Evolutionary conservation across 2,797 vertebrate genomes (phyloP).

Genomic region (Nyctibius grandis): DNA sequence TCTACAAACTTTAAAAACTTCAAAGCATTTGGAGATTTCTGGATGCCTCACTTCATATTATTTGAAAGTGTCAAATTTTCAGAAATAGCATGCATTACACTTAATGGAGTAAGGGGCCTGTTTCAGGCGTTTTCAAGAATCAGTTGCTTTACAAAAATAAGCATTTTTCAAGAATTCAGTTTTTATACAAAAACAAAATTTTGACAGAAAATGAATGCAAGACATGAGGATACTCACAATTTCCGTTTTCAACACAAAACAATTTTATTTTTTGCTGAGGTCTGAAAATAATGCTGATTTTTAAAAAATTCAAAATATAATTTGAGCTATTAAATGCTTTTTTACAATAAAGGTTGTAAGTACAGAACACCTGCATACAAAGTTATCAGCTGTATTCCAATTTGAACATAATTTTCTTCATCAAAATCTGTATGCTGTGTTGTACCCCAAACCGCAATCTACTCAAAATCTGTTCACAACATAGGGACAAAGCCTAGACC

Average conservation of each 20-base stretch:
- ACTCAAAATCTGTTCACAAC: background rate
- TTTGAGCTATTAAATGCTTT: background rate
- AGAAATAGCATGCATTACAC: background rate
- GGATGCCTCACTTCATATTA: background rate
- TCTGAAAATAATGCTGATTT: background rate
- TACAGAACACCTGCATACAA: background rate
- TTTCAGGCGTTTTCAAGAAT: background rate
- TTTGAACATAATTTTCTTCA: background rate
- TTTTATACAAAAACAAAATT: background rate
- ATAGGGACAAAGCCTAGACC: background rate
- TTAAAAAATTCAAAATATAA: background rate
- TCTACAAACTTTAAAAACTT: background rate
- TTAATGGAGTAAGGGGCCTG: background rate
- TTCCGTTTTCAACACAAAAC: background rate
- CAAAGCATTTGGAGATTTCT: background rate
- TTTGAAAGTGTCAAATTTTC: background rate
- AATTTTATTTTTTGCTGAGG: background rate
- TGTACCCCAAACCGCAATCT: background rate
- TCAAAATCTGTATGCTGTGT: background rate
- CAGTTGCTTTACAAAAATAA: background rate
- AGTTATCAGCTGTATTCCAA: background rate
- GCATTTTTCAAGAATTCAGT: background rate
- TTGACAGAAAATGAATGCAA: background rate
- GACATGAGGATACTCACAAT: background rate
- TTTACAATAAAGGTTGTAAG: background rate